Percentiles rank a stretch among this genome's conserved stretches.
Conservation (phyloP, 2,113 vertebrate genomes). For the Tetrao urogallus region DNA sequence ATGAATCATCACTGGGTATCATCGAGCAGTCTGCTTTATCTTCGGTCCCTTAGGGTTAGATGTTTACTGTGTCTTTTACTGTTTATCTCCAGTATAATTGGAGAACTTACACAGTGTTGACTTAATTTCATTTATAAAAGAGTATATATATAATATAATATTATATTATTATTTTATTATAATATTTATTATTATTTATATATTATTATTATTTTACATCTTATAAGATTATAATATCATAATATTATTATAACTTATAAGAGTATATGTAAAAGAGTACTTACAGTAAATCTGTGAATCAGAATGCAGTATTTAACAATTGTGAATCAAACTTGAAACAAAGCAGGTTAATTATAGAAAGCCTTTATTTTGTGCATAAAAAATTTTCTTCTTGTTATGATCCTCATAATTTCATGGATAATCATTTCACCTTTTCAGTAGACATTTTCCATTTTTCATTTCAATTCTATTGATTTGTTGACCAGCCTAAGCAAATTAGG, state of each 20-base stretch:
- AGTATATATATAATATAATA: too few relatives aligned
- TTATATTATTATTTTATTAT: too few relatives aligned
- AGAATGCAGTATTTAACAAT: not conserved
- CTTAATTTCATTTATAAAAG: not conserved
- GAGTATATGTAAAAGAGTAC: not conserved
- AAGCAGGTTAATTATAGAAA: not conserved
- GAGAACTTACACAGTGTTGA: not conserved
- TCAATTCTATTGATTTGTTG: not conserved
- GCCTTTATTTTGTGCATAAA: not conserved
- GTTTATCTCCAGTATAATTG: not conserved
- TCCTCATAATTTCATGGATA: not conserved
- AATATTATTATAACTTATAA: too few relatives aligned
- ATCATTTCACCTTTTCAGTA: not conserved
- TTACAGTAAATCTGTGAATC: not conserved
- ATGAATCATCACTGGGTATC: not conserved
- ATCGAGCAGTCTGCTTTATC: not conserved
- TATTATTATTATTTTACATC: too few relatives aligned
- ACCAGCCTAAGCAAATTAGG: not conserved
- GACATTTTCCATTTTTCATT: not conserved
- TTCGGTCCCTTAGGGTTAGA: not conserved
- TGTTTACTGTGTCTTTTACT: not conserved
- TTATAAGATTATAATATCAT: too few relatives aligned
- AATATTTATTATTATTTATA: too few relatives aligned
- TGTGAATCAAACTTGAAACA: not conserved
- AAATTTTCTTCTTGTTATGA: not conserved